Evolutionary conservation across 2,888 invertebrate genomes (phyloP), one percentile per base, ranked within the genome.

Genomic region (Drosophila stalkeri): DNA sequence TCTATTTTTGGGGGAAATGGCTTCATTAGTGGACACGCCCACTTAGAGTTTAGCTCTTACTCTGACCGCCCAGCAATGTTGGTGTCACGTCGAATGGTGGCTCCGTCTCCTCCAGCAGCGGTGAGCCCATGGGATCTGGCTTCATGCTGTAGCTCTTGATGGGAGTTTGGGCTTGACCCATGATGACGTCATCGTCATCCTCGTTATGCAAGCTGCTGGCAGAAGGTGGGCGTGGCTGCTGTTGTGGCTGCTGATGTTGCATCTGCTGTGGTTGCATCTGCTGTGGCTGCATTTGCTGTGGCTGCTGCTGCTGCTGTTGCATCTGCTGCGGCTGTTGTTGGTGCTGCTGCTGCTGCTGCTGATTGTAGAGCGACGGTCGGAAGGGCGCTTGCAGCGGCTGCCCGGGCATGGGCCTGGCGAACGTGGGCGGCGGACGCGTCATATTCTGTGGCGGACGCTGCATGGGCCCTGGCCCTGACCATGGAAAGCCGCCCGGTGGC

Each of bases 181-280:
- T 91, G 63, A 93, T 81, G 35, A 93, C 93, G 75, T 93, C 93
- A 79, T 93, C 93, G 41, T 93, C 93, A 68, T 93, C 93, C 43
- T 92, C 93, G 61, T 91, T 87, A 44, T 81, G 79, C 43, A 76
- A 77, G 47, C 82, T 66, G 57, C 77, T 71, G 35, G 92, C 71
- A 64, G 91, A 81, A 54, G 85, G 82, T 80, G 78, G 86, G 72
- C 70, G 88, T 65, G 75, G 76, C 72, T 72, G 86, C 66, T 80
- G 91, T 20, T 67, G 76, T 8, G 37, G 37, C 37, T 39, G 68
- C 41, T 41, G 83, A 18, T 64, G 81, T 18, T 64, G 81, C 8
- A 73, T 84, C 46, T 71, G 80, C 3, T 72, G 84, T n/a, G 72
- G 83, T 33, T 77, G 82, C 8, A 71, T 85, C 46, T 71, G 80